Conservation (phyloP, 1,140 invertebrate genomes). For the Drosophila murphyi region DNA sequence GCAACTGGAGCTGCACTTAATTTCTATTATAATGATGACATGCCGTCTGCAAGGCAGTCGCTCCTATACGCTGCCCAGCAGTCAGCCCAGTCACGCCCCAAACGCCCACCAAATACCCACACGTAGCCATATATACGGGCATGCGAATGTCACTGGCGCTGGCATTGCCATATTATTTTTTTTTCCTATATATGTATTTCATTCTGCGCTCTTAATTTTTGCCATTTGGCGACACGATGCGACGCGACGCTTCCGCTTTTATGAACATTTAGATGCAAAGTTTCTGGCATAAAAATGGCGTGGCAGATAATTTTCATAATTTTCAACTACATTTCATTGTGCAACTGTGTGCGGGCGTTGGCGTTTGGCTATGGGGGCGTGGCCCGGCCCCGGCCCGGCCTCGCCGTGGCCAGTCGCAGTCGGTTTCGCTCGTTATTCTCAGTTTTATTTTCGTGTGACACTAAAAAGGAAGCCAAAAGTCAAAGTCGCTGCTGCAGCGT, state of each 20-base stretch:
- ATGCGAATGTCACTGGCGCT: conserved; percentile 24
- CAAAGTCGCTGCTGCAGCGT: conserved; percentile 49
- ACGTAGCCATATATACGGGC: conserved; percentile 29
- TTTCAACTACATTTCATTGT: conserved; percentile 81
- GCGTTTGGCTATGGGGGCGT: conserved; percentile 40
- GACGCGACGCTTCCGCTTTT: conserved; percentile 69
- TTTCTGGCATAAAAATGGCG: conserved; percentile 80
- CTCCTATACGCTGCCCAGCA: conserved; percentile 25
- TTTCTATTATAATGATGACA: conserved; percentile 73
- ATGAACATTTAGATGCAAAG: conserved; percentile 81
- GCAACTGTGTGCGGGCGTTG: conserved; percentile 59
- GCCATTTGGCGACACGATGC: conserved; percentile 47
- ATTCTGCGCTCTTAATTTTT: conserved; percentile 12
- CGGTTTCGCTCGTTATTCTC: conserved; percentile 65
- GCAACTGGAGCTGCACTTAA: conserved; percentile 53
- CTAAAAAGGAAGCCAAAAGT: conserved; percentile 67
- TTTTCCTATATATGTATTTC: conserved; percentile 9
- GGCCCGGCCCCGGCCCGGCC: conserved; percentile 18
- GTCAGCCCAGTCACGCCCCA: conserved; percentile 35
- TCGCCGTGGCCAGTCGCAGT: conserved; percentile 38
- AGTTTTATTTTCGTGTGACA: conserved; percentile 73
- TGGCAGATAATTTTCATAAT: conserved; percentile 80
- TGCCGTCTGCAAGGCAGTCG: conserved; percentile 57
- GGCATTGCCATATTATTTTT: conserved; percentile 44
- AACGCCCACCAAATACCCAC: conserved; percentile 42